A percentile compares a stretch with the other conserved stretches of the same genome.
phyloP scores from a whole-genome alignment of 2,888 invertebrate genomes.

The Teinopalpus imperialis region DNA sequence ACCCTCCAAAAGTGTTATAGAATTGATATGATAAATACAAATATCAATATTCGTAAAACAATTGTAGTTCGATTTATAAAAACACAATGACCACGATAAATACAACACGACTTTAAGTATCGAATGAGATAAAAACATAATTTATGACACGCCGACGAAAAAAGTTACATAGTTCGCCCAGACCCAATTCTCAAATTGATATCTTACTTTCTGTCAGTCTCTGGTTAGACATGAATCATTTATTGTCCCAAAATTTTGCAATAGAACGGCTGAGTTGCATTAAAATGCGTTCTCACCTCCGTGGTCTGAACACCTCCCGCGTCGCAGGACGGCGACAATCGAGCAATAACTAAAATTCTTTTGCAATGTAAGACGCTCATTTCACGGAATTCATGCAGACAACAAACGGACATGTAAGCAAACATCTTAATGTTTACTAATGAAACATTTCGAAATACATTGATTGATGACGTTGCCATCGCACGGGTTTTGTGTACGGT shows the following conservation, averaged over 20 bases:
- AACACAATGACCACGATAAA: conserved; percentile 22
- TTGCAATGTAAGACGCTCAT: conserved; percentile 43
- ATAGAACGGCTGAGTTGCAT: conserved; percentile 38
- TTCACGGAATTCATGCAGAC: conserved; percentile 73
- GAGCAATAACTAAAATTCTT: conserved; percentile 8
- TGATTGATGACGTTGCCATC: conserved; percentile 72
- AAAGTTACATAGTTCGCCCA: conserved; percentile 20
- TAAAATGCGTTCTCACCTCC: conserved; percentile 52
- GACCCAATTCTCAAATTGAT: conserved; percentile 37
- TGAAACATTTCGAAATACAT: conserved; percentile 78
- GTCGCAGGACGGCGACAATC: conserved; percentile 40
- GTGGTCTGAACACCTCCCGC: conserved; percentile 61
- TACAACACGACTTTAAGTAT: conserved; percentile 25
- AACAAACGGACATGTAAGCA: conserved; percentile 78
- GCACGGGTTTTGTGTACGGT: conserved; percentile 70
- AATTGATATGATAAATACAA: too few species aligned
- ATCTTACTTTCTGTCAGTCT: conserved; percentile 47
- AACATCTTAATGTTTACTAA: conserved; percentile 82
- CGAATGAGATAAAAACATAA: conserved; percentile 24
- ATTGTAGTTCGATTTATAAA: conserved; percentile 10
- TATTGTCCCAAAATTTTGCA: conserved; percentile 38
- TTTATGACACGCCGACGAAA: conserved; percentile 18
- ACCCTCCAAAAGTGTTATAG: too few species aligned
- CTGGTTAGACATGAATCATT: conserved; percentile 40
- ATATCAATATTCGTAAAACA: neutral